Evolutionary conservation across 2,113 vertebrate species (phyloP).

Genomic region (Pogonocichla stellata): DNA sequence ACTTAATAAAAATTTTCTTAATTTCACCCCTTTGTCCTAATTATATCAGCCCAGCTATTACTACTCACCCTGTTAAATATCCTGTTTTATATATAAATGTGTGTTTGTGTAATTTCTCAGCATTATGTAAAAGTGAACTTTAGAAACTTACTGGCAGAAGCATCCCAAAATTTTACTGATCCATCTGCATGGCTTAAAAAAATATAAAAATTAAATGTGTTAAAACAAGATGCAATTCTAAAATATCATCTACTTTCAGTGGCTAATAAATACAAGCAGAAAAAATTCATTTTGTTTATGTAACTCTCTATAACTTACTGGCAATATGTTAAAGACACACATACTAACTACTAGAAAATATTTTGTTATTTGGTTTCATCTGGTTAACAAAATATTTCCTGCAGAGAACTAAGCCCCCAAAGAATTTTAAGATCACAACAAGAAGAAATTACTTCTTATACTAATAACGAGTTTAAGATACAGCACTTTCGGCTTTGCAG

Average conservation of each 20-base stretch:
- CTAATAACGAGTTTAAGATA: neutral
- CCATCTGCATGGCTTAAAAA: constrained; percentile 93
- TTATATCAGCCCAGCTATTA: neutral
- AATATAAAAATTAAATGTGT: constrained; percentile 65
- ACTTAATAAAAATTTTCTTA: neutral
- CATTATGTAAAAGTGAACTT: constrained; percentile 23
- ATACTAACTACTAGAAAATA: neutral
- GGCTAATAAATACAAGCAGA: neutral
- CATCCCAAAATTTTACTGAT: constrained; percentile 96
- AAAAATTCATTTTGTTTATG: neutral
- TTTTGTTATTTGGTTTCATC: neutral
- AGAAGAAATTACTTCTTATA: neutral
- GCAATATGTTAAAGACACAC: neutral
- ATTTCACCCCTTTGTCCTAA: neutral
- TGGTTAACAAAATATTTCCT: neutral
- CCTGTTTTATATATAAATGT: neutral
- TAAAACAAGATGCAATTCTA: constrained; percentile 47
- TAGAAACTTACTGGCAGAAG: constrained; percentile 87
- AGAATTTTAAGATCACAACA: neutral
- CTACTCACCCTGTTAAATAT: neutral
- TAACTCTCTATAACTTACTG: neutral
- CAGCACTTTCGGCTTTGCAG: neutral
- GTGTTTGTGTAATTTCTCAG: neutral
- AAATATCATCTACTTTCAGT: neutral
- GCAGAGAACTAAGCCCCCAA: neutral